These are phyloP conservation scores for Esox lucius DNA, from an alignment of 2,797 vertebrate species.

Conservation along the genomic window DNA sequence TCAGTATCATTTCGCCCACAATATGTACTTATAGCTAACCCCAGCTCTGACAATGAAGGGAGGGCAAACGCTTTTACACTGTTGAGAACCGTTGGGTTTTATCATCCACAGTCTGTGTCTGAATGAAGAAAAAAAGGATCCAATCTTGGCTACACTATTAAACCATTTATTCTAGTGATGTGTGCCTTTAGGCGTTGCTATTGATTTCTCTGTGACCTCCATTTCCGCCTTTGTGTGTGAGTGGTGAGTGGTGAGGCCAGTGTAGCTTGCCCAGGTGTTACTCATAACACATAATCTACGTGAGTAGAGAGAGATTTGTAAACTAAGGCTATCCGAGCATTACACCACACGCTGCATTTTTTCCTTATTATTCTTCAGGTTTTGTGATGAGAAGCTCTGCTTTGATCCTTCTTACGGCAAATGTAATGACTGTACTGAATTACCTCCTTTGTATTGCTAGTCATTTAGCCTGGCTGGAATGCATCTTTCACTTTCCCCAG, in stretches of 20 bases:
- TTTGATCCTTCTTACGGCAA: background rate
- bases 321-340: background rate
- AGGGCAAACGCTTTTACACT: background rate
- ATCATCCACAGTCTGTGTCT: background rate
- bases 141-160: constrained; percentile 52
- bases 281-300: background rate
- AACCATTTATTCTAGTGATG: constrained; percentile 54
- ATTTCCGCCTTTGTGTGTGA: constrained; percentile 22
- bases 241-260: background rate
- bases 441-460: background rate
- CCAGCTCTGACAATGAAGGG: background rate
- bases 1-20: background rate
- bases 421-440: background rate
- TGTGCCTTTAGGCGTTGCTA: constrained; percentile 44
- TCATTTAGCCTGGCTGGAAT: constrained; percentile 17
- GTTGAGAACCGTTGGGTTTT: background rate
- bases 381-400: background rate
- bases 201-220: background rate
- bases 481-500: constrained; percentile 70
- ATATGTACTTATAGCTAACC: background rate
- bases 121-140: constrained; percentile 33
- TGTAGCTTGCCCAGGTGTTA: background rate
- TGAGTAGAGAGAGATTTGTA: background rate
- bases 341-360: too few species aligned
- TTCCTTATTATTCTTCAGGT: too few species aligned